Conservation (phyloP, 2,797 vertebrate genomes). For the Rhinophrynus dorsalis region DNA sequence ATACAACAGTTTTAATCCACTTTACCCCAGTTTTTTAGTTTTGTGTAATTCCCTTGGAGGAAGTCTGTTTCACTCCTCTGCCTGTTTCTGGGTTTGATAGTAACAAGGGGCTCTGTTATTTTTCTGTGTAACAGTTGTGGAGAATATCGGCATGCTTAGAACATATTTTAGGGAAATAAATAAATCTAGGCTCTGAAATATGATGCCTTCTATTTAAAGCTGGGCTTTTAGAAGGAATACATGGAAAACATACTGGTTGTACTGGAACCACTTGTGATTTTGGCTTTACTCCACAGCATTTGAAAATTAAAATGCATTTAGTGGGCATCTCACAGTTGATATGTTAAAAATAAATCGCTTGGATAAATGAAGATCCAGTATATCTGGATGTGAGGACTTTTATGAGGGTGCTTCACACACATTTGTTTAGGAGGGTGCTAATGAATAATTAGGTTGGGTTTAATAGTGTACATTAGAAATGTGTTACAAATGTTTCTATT, state of each 20-base stretch:
- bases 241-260: slow-evolving; percentile 28
- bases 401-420: no score
- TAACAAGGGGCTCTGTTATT: slow-evolving; percentile 25
- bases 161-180: slow-evolving; percentile 15
- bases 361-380: no score
- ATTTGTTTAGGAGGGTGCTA: no score
- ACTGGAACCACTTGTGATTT: slow-evolving; percentile 3
- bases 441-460: no score
- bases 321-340: neutral
- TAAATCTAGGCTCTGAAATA: slow-evolving; percentile 21
- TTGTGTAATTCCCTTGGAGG: no score
- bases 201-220: slow-evolving; percentile 25
- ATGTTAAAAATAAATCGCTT: no score
- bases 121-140: slow-evolving; percentile 36
- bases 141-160: slow-evolving; percentile 18
- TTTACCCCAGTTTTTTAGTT: no score
- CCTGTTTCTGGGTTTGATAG: slow-evolving; percentile 22
- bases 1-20: no score
- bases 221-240: slow-evolving; percentile 16
- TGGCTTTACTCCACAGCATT: neutral
- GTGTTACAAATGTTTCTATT: no score
- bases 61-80: neutral
- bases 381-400: no score
- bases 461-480: no score
- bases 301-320: neutral